Evolutionary conservation across 2,888 invertebrate genomes (phyloP).

Genomic region (Achlya flavicornis): DNA sequence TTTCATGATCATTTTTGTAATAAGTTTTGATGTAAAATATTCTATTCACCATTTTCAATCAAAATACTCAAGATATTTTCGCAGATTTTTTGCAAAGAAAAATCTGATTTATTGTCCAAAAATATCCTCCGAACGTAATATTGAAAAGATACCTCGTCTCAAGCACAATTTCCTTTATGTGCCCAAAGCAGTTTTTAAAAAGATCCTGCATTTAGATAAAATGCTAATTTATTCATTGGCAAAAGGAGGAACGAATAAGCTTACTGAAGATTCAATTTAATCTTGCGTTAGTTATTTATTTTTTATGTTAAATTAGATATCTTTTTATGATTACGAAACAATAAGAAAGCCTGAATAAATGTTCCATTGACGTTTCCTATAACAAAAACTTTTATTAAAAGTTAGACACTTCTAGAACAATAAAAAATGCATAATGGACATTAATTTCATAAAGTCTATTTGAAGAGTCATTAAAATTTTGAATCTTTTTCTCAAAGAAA

Average conservation of each 20-base stretch:
- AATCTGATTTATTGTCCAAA: slow-evolving; percentile 44
- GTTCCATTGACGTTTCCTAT: neutral
- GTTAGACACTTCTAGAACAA: no score
- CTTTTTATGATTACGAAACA: slow-evolving; percentile 37
- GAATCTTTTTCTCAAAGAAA: no score
- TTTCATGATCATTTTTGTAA: neutral
- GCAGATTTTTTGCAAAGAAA: slow-evolving; percentile 12
- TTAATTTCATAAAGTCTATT: no score
- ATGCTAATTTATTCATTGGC: slow-evolving; percentile 82
- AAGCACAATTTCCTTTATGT: slow-evolving; percentile 55
- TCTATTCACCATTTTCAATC: neutral
- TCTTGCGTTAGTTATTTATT: slow-evolving; percentile 66
- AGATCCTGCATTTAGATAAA: slow-evolving; percentile 77
- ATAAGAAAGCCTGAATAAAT: neutral
- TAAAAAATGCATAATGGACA: no score
- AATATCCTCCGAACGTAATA: slow-evolving; percentile 43
- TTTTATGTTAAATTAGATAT: slow-evolving; percentile 67
- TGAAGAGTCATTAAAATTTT: no score
- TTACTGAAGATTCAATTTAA: slow-evolving; percentile 67
- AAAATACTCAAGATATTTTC: slow-evolving; percentile 7
- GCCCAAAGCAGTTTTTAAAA: slow-evolving; percentile 72
- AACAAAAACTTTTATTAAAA: no score
- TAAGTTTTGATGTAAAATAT: neutral
- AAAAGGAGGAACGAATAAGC: slow-evolving; percentile 67
- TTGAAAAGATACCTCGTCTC: slow-evolving; percentile 43